Percentiles rank a stretch among this genome's conserved stretches.
Conservation (phyloP, 2,888 invertebrate genomes). For the Troides aeacus region DNA sequence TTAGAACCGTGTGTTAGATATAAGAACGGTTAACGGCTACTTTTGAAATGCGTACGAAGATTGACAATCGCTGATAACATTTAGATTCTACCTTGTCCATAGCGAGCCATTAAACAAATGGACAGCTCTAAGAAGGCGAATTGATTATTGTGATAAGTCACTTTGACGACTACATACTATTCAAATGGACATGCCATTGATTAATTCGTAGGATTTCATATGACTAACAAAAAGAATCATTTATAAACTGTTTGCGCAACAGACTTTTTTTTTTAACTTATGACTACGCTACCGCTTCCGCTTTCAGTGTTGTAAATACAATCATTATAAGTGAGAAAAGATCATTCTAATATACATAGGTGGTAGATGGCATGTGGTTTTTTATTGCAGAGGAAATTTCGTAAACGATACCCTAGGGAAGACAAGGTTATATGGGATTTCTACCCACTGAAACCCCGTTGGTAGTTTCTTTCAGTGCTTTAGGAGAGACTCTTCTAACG, state of each 20-base stretch:
- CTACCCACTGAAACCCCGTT: no score
- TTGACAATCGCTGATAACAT: conserved; percentile 75
- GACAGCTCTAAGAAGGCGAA: conserved; percentile 65
- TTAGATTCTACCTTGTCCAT: conserved; percentile 65
- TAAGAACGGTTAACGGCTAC: conserved; percentile 42
- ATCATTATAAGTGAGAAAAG: neutral
- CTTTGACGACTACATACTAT: conserved; percentile 45
- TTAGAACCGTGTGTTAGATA: conserved; percentile 37
- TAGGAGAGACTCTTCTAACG: no score
- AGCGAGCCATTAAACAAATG: conserved; percentile 72
- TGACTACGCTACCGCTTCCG: neutral
- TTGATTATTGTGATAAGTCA: conserved; percentile 74
- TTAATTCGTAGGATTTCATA: conserved; percentile 18
- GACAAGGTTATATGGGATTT: no score
- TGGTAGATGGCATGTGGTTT: no score
- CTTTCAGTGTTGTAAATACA: neutral
- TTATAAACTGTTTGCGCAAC: neutral
- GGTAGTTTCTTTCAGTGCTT: no score
- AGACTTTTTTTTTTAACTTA: neutral
- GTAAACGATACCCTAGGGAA: no score
- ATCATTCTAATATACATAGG: no score
- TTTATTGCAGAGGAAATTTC: no score
- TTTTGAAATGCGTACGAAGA: conserved; percentile 58
- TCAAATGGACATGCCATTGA: conserved; percentile 18
- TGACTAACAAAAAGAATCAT: conserved; percentile 33